Conservation (phyloP, 1,140 invertebrate genomes). For the Geopemphigus sp. region DNA sequence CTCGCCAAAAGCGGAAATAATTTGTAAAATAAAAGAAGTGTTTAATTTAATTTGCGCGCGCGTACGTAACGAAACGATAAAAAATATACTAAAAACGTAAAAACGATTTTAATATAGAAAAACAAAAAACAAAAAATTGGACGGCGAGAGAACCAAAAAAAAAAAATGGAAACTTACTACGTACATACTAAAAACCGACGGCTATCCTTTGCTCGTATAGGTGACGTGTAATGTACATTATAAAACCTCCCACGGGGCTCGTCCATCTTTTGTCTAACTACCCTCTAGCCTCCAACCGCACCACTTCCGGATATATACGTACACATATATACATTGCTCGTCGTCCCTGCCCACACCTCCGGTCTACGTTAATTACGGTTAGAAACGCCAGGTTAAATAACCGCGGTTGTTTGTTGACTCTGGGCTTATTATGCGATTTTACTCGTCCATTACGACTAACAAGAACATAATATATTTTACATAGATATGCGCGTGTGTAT, state of each 20-base stretch:
- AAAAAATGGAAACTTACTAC: slow-evolving; percentile 5
- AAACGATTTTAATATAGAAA: background rate
- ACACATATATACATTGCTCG: slow-evolving; percentile 14
- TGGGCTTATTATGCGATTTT: slow-evolving; percentile 38
- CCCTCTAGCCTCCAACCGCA: background rate
- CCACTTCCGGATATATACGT: slow-evolving; percentile 15
- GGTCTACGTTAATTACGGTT: slow-evolving; percentile 46
- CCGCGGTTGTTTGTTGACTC: slow-evolving; percentile 46
- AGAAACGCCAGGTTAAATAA: slow-evolving; percentile 48
- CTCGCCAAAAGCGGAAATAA: background rate
- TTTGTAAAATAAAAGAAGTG: background rate
- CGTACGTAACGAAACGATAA: background rate
- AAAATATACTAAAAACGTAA: background rate
- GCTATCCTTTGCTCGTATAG: slow-evolving; percentile 1
- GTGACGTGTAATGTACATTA: slow-evolving; percentile 43
- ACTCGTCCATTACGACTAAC: slow-evolving; percentile 37
- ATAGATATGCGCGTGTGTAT: background rate
- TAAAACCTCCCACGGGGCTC: slow-evolving; percentile 45
- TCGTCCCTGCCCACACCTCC: background rate
- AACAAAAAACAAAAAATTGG: background rate
- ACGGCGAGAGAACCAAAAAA: background rate
- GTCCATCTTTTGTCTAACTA: slow-evolving; percentile 45
- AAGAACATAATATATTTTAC: slow-evolving; percentile 23
- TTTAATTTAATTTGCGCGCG: no score
- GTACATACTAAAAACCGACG: background rate